Evolutionary conservation across 2,888 invertebrate genomes (phyloP), one percentile per base, ranked within the genome.

Genomic region (Drosophila emarginata): DNA sequence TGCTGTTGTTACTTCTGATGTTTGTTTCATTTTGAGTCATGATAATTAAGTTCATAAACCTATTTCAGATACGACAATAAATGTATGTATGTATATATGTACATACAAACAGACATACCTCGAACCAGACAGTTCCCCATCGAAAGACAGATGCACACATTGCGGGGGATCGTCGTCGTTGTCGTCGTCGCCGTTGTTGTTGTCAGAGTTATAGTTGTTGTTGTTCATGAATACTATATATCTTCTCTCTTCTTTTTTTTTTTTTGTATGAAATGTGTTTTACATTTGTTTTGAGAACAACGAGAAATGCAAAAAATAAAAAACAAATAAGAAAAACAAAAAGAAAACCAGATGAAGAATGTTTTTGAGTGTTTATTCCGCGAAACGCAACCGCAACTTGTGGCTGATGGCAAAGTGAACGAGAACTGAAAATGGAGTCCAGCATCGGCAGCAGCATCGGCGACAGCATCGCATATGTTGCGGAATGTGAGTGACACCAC

Each of bases 301-400:
- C 28, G 18, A 54, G 18, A 54, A 36, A 53, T 15, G 12, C 15
- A 54, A 26, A 36, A 9, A 11, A n/a, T n/a, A 26, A 36, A 36
- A 36, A 36, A 18, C 15, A 15, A 18, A 45, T n/a, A n/a, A 4
- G 40, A 45, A 45, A 12, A 4, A 26, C 5, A 26, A 52, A 26
- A 45, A 18, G 18, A 26, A n/a, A 52, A 52, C n/a, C 52, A 52
- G 52, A 23, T 28, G 26, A 9, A 26, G n/a, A 28, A 6, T 26
- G n/a, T 14, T 15, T 15, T 11, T 15, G 32, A 32, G 32, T 32
- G n/a, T 61, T 68, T 60, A 28, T 45, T 40, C 52, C 40, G 18
- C 53, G 60, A 71, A 64, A 67, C 77, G 69, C 56, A 53, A 58
- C 75, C 76, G 71, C 86, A 83, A 85, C 86, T 82, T 85, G 82